Conservation (phyloP, 2,797 vertebrate species). For the Serranus cabrilla region DNA sequence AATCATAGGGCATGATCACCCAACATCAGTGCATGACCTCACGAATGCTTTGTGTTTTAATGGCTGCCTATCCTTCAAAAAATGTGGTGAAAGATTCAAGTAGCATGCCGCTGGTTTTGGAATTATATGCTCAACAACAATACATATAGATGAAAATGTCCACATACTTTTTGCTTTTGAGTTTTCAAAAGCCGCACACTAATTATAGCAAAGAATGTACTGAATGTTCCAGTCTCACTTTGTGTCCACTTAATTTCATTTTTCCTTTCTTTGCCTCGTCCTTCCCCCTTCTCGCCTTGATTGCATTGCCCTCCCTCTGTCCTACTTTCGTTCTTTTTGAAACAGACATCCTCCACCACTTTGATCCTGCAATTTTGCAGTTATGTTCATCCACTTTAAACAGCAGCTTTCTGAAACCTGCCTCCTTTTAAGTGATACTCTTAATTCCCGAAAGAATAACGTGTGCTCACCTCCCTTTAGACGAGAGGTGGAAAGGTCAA, state of each 20-base stretch:
- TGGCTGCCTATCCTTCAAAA: not conserved
- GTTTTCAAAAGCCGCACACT: slow-evolving; percentile 5
- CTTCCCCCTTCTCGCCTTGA: not conserved
- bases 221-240: slow-evolving; percentile 14
- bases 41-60: not conserved
- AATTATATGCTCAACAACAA: not conserved
- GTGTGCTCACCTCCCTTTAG: not conserved
- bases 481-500: slow-evolving; percentile 18
- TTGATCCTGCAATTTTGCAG: slow-evolving; percentile 48
- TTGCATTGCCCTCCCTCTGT: slow-evolving; percentile 25
- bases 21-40: not conserved
- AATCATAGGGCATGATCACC: too few species aligned
- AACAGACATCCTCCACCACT: slow-evolving; percentile 37
- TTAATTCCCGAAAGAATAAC: slow-evolving; percentile 26
- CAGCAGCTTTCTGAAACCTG: slow-evolving; percentile 48
- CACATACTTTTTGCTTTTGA: slow-evolving; percentile 1
- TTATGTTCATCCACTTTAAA: slow-evolving; percentile 49
- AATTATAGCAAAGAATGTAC: slow-evolving; percentile 1
- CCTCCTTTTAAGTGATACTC: slow-evolving; percentile 40
- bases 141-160: not conserved
- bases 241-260: slow-evolving; percentile 1
- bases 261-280: slow-evolving; percentile 6
- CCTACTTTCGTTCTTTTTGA: slow-evolving; percentile 37
- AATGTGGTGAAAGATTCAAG: not conserved
- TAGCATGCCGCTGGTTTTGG: not conserved